Evolutionary conservation across 2,113 vertebrate genomes (phyloP), one percentile per base, ranked within the genome.

Genomic region (Leucopsar rothschildi): DNA sequence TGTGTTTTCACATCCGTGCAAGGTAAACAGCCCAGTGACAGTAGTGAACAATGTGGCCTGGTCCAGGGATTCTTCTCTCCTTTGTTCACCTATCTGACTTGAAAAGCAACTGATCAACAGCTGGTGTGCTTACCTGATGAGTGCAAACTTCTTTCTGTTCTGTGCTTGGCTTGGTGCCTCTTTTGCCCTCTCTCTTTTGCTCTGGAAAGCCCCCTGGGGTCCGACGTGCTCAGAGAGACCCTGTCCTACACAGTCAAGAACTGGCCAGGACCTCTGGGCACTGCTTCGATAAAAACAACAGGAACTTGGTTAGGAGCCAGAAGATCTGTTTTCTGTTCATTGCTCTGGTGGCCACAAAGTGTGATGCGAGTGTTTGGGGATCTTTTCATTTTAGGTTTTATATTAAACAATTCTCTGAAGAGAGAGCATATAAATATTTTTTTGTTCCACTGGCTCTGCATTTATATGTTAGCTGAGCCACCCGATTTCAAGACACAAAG

Each of bases 271-370:
- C 40, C 56, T 81, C 69, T 81, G 90, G 94, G 93, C 64, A 82
- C 68, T 71, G 23, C n/a, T 75, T 78, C 11, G 28, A 56, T 83
- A 83, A 55, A 90, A 97, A 95, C 69, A 95, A 63, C 70, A 73
- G 76, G 27, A 83, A 69, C 69, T 92, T 90, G 92, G 77, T 53
- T 27, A 49, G 47, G n/a, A 94, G 90, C 92, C 94, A 95, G 88
- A 80, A 66, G 56, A 72, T 96, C 85, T 94, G 92, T 52, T 89
- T 93, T 96, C 47, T 93, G 82, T 96, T 90, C 75, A 5, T 78
- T 88, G 68, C 87, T 90, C 45, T 80, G 84, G 92, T 90, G 92
- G 93, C 83, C 92, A 82, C 64, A 84, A 59, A 86, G 59, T 25
- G 31, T 69, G 35, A 61, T 88, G 60, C 49, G 84, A 63, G 56